phyloP scores from a whole-genome alignment of 2,113 vertebrate genomes.

The Lepus europaeus region DNA sequence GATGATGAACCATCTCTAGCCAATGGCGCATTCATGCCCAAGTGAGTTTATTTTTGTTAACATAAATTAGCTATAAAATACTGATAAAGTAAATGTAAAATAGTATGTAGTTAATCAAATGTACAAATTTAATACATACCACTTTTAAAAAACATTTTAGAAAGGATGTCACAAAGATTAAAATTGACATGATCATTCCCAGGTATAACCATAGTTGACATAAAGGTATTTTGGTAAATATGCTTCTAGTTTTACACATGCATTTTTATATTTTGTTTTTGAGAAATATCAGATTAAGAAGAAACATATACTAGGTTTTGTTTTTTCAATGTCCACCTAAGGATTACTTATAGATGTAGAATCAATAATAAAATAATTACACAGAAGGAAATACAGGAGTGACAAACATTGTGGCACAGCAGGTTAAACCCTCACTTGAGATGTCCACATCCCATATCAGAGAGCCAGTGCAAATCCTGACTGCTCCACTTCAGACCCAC shows the following conservation, averaged over 20 bases:
- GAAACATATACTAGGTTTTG: neutral
- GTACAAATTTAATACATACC: neutral
- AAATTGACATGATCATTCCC: neutral
- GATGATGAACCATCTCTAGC: constrained; percentile 94
- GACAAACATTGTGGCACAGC: too few relatives aligned
- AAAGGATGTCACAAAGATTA: neutral
- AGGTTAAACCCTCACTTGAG: too few relatives aligned
- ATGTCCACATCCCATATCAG: too few relatives aligned
- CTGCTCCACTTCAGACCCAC: too few relatives aligned
- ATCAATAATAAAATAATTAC: constrained; percentile 45
- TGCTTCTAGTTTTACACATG: neutral
- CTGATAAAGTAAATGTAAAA: constrained; percentile 3
- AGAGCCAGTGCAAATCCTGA: too few relatives aligned
- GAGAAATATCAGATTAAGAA: constrained; percentile 21
- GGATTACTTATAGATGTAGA: neutral
- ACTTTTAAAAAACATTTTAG: neutral
- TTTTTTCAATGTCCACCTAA: neutral
- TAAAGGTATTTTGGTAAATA: constrained; percentile 23
- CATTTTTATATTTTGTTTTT: constrained; percentile 1
- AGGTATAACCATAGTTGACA: neutral
- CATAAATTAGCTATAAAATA: constrained; percentile 18
- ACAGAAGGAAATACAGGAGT: neutral
- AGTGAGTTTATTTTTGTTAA: constrained; percentile 87
- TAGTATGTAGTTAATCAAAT: neutral
- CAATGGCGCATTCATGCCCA: constrained; percentile 96